phyloP scores from a whole-genome alignment of 2,113 vertebrate genomes.

The Chaetorhynchus papuensis region DNA sequence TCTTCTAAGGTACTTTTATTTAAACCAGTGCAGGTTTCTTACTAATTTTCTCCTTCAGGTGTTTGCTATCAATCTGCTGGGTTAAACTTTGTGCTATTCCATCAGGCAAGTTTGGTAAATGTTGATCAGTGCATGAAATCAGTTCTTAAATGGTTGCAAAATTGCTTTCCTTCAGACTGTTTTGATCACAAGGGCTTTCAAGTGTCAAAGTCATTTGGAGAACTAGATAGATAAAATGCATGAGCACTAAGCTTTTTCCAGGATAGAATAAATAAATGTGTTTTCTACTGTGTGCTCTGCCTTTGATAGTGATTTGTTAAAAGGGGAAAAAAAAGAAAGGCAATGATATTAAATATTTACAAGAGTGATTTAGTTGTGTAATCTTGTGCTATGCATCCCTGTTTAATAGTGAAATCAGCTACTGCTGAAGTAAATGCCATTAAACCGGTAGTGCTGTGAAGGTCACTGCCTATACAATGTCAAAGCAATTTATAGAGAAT shows the following conservation, averaged over 20 bases:
- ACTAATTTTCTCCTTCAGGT: slow-evolving; percentile 52
- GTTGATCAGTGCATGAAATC: slow-evolving; percentile 71
- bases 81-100: slow-evolving; percentile 55
- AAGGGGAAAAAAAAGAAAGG: slow-evolving; percentile 65
- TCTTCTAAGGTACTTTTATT: slow-evolving; percentile 17
- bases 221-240: slow-evolving; percentile 76
- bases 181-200: slow-evolving; percentile 76
- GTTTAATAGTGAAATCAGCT: slow-evolving; percentile 75
- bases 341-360: slow-evolving; percentile 80
- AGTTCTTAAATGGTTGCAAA: slow-evolving; percentile 72
- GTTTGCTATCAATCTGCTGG: slow-evolving; percentile 16
- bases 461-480: slow-evolving; percentile 70
- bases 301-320: slow-evolving; percentile 76
- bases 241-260: slow-evolving; percentile 69
- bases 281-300: slow-evolving; percentile 72
- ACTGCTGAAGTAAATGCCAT: slow-evolving; percentile 70
- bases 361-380: slow-evolving; percentile 78
- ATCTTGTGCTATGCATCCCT: slow-evolving; percentile 64
- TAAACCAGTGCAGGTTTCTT: slow-evolving; percentile 23
- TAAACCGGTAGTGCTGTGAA: slow-evolving; percentile 66
- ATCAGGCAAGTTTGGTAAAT: slow-evolving; percentile 59
- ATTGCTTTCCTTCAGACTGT: slow-evolving; percentile 71
- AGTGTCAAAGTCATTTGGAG: slow-evolving; percentile 78
- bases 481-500: slow-evolving; percentile 68
- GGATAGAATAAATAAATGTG: slow-evolving; percentile 76